Base-by-base conservation (phyloP, 2,113 vertebrate species). In the Thunnus thynnus region DNA sequence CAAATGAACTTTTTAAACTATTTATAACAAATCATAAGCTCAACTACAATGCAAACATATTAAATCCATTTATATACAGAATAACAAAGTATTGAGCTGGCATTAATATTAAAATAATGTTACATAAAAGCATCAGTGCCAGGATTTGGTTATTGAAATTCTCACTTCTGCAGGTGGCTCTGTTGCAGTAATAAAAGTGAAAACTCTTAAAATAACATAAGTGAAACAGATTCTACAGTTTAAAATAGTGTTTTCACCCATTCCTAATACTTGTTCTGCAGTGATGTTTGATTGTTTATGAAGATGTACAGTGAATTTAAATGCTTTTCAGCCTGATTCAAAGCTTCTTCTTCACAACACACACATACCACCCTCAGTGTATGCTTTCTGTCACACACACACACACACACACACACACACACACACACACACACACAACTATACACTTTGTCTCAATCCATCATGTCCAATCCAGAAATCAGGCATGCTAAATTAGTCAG, bases 381-480 rank as follows among this genome's bases (percentile, higher is more conserved):
- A 46, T 52, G 17, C 65, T 47, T 41, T 9, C 6, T 7, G 36
- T 9, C 36, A 41, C 54, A 61, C 60, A 36, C 76, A 55, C 57
- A 55, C 20, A 55, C 65, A 41, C 65, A 32, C 58, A 56, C 75
- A 27, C 70, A 58, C 57, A 48, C 20, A 64, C 36, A 47, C 41
- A 9, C 65, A 32, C 58, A 56, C 75, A 27, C 70, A 58, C 57
- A 48, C 20, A 64, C 36, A 47, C 41, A 9, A 44, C 20, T 64
- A 20, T 46, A 75, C 69, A 70, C 17, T n/a, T 60, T 67, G 83
- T 84, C 72, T 64, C 55, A 65, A 73, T 91, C 58, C 51, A 83
- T 90, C 80, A 84, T 57, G 74, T 76, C 80, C 65, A 78, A 80
- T 83, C 61, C 66, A 84, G 70, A 60, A 69, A 71, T 84, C 61